Conservation (phyloP, 2,888 invertebrate species). For the Macrosiphum euphorbiae region DNA sequence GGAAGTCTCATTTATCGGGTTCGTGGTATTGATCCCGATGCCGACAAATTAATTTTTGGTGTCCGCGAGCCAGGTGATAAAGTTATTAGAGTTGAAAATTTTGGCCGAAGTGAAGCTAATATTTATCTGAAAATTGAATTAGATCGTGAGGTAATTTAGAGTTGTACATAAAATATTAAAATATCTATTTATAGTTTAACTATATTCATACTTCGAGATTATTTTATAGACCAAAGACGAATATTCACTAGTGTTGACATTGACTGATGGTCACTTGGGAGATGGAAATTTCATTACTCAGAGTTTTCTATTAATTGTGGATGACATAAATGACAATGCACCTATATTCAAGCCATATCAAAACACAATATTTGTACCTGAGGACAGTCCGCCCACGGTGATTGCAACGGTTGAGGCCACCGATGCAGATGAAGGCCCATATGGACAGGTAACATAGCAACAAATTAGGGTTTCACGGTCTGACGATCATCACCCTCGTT, state of each 20-base stretch:
- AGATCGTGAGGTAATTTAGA: slow-evolving; percentile 83
- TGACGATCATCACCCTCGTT: slow-evolving; percentile 56
- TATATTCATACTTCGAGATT: slow-evolving; percentile 51
- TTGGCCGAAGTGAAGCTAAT: slow-evolving; percentile 85
- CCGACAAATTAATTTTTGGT: slow-evolving; percentile 86
- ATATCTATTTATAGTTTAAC: background rate
- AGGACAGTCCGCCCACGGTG: slow-evolving; percentile 82
- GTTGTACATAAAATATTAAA: slow-evolving; percentile 1
- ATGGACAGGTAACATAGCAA: slow-evolving; percentile 79
- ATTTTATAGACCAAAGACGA: slow-evolving; percentile 83
- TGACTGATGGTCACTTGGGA: slow-evolving; percentile 89
- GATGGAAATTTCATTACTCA: slow-evolving; percentile 91
- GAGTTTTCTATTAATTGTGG: slow-evolving; percentile 87
- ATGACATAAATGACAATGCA: slow-evolving; percentile 93
- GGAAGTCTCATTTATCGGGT: slow-evolving; percentile 87
- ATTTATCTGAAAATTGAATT: slow-evolving; percentile 89
- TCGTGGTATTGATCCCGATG: slow-evolving; percentile 87
- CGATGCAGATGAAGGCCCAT: slow-evolving; percentile 91
- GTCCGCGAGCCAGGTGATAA: slow-evolving; percentile 83
- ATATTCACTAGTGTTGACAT: slow-evolving; percentile 87
- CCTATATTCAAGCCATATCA: slow-evolving; percentile 90
- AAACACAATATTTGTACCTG: slow-evolving; percentile 83
- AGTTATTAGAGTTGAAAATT: slow-evolving; percentile 86
- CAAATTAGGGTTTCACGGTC: slow-evolving; percentile 59
- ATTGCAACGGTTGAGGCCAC: slow-evolving; percentile 87